phyloP scores from a whole-genome alignment of 2,888 invertebrate species.

The Dermolepida albohirtum region DNA sequence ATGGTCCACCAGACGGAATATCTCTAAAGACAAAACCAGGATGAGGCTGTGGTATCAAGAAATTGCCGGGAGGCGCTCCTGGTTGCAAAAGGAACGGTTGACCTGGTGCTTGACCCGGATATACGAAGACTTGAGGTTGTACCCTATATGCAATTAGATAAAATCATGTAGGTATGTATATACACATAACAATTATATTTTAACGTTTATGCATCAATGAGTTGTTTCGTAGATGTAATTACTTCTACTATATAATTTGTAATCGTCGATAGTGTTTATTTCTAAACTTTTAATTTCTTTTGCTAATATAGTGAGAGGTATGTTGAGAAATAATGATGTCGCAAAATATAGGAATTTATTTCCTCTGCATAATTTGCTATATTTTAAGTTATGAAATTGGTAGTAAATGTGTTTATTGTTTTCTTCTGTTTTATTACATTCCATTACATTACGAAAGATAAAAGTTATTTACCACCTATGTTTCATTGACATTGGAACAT shows the following conservation, averaged over 20 bases:
- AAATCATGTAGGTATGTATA: not conserved
- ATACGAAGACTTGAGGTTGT: constrained; percentile 60
- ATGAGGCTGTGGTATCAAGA: constrained; percentile 56
- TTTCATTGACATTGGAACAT: too few species aligned
- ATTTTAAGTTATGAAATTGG: too few species aligned
- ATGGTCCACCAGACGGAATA: constrained; percentile 48
- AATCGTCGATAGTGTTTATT: too few species aligned
- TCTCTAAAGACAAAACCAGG: constrained; percentile 47
- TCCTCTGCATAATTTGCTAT: too few species aligned
- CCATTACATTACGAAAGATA: too few species aligned
- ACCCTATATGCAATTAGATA: constrained; percentile 49
- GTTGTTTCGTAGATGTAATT: not conserved
- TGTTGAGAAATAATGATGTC: too few species aligned
- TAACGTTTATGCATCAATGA: not conserved
- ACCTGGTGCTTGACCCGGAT: constrained; percentile 55
- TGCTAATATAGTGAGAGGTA: too few species aligned
- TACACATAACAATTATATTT: not conserved
- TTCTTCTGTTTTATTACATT: too few species aligned
- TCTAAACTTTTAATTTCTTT: too few species aligned
- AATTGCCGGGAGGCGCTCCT: constrained; percentile 57
- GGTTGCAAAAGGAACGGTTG: constrained; percentile 60
- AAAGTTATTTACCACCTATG: too few species aligned
- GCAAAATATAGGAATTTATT: too few species aligned
- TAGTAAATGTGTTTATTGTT: too few species aligned
- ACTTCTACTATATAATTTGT: not conserved